These are phyloP conservation scores for Pandemis heparana DNA, from an alignment of 2,888 invertebrate species.

Conservation along the genomic window DNA sequence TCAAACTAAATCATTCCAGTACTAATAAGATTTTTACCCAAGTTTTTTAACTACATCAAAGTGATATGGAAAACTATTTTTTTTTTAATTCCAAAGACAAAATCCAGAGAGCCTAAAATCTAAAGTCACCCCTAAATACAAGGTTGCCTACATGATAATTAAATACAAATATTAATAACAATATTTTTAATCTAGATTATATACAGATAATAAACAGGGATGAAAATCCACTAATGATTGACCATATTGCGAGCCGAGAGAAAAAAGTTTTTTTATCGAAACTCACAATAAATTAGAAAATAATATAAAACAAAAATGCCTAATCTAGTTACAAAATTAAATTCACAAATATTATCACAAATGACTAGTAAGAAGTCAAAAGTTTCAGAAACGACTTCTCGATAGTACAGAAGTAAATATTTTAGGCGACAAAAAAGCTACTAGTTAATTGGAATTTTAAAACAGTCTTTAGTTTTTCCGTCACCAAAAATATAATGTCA, in stretches of 20 bases:
- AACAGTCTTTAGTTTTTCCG: slow-evolving; percentile 13
- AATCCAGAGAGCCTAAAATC: slow-evolving; percentile 59
- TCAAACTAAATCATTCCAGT: slow-evolving; percentile 42
- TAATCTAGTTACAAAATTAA: slow-evolving; percentile 51
- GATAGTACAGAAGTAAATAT: slow-evolving; percentile 31
- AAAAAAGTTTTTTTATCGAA: slow-evolving; percentile 26
- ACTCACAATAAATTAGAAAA: slow-evolving; percentile 37
- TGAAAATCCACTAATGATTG: slow-evolving; percentile 31
- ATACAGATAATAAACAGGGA: slow-evolving; percentile 31
- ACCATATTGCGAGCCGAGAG: slow-evolving; percentile 19
- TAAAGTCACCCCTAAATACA: slow-evolving; percentile 43
- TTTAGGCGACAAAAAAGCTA: slow-evolving; percentile 35
- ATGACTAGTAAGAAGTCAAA: slow-evolving; percentile 35
- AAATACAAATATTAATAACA: slow-evolving; percentile 42
- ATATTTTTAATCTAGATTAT: slow-evolving; percentile 41
- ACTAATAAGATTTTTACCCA: slow-evolving; percentile 39
- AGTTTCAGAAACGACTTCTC: slow-evolving; percentile 32
- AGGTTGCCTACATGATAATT: slow-evolving; percentile 41
- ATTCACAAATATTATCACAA: slow-evolving; percentile 44
- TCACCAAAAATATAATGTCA: slow-evolving; percentile 31
- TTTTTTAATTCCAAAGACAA: slow-evolving; percentile 56
- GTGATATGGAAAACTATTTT: slow-evolving; percentile 60
- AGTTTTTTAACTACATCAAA: slow-evolving; percentile 55
- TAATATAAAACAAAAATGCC: slow-evolving; percentile 42
- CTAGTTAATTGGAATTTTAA: not conserved